Evolutionary conservation across 1,140 invertebrate genomes (phyloP).

Genomic region (Penaeus japonicus): DNA sequence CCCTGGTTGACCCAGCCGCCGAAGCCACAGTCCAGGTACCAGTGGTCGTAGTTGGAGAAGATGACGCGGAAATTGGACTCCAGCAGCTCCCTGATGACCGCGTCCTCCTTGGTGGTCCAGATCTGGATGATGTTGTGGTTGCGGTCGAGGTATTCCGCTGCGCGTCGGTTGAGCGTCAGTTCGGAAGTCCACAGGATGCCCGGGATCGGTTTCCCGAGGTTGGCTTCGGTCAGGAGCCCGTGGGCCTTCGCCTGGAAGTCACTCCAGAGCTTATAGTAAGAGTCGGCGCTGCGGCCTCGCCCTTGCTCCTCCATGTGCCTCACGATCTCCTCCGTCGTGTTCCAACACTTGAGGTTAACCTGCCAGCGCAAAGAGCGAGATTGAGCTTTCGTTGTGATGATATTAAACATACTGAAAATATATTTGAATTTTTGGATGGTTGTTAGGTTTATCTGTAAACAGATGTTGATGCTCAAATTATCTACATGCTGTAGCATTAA

Average conservation of each 20-base stretch:
- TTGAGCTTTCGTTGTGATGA: no score
- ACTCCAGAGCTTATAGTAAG: slow-evolving; percentile 39
- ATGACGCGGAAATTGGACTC: slow-evolving; percentile 77
- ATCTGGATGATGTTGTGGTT: slow-evolving; percentile 78
- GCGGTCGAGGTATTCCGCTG: slow-evolving; percentile 74
- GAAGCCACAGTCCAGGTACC: slow-evolving; percentile 85
- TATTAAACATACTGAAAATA: no score
- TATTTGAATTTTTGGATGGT: no score
- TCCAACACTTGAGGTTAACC: slow-evolving; percentile 73
- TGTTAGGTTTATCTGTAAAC: no score
- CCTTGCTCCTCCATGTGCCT: slow-evolving; percentile 66
- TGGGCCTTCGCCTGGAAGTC: slow-evolving; percentile 32
- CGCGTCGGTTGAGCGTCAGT: slow-evolving; percentile 73
- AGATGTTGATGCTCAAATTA: no score
- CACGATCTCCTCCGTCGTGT: slow-evolving; percentile 72
- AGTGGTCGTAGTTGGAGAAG: slow-evolving; percentile 82
- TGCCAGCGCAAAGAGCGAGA: not conserved
- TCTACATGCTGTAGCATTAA: no score
- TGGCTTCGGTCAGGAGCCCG: slow-evolving; percentile 27
- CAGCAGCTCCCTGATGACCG: slow-evolving; percentile 72
- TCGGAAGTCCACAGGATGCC: slow-evolving; percentile 82
- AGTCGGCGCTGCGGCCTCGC: not conserved
- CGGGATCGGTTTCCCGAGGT: not conserved
- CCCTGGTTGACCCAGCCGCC: slow-evolving; percentile 75
- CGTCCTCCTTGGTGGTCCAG: slow-evolving; percentile 65